Evolutionary conservation across 1,140 invertebrate species (phyloP).

Genomic region (Heliothis subflexa): DNA sequence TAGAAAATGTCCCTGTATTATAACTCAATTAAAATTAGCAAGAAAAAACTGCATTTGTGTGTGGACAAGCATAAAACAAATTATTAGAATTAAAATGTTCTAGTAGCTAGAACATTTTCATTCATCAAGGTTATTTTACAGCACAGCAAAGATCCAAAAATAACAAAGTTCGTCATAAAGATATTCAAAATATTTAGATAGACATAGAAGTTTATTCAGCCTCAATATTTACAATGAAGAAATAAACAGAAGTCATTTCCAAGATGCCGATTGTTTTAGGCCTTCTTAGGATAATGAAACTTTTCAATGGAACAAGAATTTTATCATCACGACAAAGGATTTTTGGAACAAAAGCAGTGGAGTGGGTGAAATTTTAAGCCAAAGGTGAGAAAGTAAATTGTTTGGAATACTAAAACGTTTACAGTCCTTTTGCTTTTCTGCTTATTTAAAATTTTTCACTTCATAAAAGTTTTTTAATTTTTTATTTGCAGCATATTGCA

Average conservation of each 20-base stretch:
- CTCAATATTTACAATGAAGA: neutral
- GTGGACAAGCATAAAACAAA: too few relatives aligned
- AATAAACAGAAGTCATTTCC: neutral
- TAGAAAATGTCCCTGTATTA: too few relatives aligned
- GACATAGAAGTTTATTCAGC: neutral
- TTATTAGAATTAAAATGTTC: too few relatives aligned
- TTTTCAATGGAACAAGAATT: constrained; percentile 14
- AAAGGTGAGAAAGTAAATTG: neutral
- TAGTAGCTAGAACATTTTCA: too few relatives aligned
- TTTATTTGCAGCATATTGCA: too few relatives aligned
- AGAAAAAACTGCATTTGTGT: too few relatives aligned
- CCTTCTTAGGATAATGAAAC: constrained; percentile 10
- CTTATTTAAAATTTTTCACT: neutral
- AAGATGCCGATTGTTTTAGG: neutral
- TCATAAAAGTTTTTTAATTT: too few relatives aligned
- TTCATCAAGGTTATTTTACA: too few relatives aligned
- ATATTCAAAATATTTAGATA: neutral
- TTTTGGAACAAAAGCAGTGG: constrained; percentile 3
- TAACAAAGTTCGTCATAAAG: too few relatives aligned
- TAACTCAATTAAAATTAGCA: too few relatives aligned
- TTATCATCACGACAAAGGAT: constrained; percentile 10
- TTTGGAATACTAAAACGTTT: neutral
- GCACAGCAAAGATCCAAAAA: too few relatives aligned
- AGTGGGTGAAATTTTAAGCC: neutral
- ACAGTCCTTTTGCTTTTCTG: neutral